Evolutionary conservation across 2,797 vertebrate species (phyloP).

Genomic region (Takifugu ocellatus): DNA sequence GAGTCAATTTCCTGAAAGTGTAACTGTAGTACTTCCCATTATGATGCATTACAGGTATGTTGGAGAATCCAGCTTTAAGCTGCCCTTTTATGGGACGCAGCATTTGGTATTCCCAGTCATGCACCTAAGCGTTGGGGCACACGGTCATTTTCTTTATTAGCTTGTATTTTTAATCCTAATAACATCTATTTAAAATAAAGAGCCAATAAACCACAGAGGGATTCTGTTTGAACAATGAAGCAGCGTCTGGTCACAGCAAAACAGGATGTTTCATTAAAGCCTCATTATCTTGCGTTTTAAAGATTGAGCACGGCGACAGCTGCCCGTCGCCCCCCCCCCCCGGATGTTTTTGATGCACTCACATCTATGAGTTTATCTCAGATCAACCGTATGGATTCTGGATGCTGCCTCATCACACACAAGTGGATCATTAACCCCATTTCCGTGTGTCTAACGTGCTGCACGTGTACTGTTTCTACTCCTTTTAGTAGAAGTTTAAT

Average conservation of each 20-base stretch:
- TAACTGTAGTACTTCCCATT: constrained; percentile 37
- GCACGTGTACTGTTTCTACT: not conserved
- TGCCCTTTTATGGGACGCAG: constrained; percentile 13
- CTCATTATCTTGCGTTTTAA: too few relatives aligned
- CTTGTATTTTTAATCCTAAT: not conserved
- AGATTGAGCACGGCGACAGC: too few relatives aligned
- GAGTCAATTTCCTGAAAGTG: constrained; percentile 52
- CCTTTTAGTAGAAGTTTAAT: constrained; percentile 9
- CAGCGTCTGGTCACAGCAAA: not conserved
- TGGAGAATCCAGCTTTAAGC: constrained; percentile 22
- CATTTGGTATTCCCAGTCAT: constrained; percentile 19
- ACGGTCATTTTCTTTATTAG: not conserved
- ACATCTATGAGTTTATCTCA: not conserved
- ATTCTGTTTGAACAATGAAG: not conserved
- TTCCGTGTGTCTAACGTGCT: constrained; percentile 27
- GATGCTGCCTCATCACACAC: constrained; percentile 16
- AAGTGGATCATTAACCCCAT: constrained; percentile 34
- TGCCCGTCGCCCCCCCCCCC: not conserved
- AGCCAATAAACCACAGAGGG: not conserved
- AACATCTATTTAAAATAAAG: not conserved
- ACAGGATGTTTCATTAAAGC: not conserved
- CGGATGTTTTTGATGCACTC: not conserved
- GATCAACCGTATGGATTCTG: constrained; percentile 26
- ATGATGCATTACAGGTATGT: constrained; percentile 25
- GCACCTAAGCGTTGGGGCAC: constrained; percentile 26